phyloP scores from a whole-genome alignment of 2,797 vertebrate species.

The Mus minutoides region DNA sequence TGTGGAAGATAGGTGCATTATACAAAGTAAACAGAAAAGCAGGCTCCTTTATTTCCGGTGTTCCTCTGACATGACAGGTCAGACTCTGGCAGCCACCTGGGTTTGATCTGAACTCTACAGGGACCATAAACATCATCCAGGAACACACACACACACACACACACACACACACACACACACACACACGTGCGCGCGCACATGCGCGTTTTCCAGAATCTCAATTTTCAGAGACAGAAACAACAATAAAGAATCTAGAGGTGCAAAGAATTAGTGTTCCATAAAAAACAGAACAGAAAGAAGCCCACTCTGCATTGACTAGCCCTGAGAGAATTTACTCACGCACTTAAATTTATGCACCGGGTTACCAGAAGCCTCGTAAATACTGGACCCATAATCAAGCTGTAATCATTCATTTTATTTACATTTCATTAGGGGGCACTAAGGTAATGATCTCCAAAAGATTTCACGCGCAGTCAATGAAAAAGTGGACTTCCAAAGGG shows the following conservation, averaged over 20 bases:
- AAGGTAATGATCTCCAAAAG: conserved; percentile 70
- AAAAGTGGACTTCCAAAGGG: conserved; percentile 42
- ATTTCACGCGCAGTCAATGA: conserved; percentile 35
- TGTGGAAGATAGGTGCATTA: not conserved
- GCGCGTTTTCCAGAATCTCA: conserved; percentile 59
- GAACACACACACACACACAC: not conserved
- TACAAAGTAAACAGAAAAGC: not conserved
- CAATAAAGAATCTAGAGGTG: conserved; percentile 74
- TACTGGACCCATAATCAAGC: conserved; percentile 62
- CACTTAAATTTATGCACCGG: conserved; percentile 71
- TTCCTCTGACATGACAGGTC: conserved; percentile 36
- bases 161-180: not conserved
- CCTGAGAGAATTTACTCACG: conserved; percentile 78
- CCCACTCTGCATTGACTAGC: conserved; percentile 57
- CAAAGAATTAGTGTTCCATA: conserved; percentile 72
- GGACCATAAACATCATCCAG: conserved; percentile 63
- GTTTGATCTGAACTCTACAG: conserved; percentile 49
- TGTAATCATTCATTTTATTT: conserved; percentile 79
- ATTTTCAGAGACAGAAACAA: conserved; percentile 72
- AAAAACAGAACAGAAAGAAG: conserved; percentile 73
- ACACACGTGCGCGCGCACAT: not conserved
- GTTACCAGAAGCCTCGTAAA: conserved; percentile 73
- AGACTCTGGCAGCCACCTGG: conserved; percentile 41
- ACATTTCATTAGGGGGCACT: conserved; percentile 65
- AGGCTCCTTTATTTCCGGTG: conserved; percentile 9